A percentile compares a stretch with the other conserved stretches of the same genome.
These are phyloP conservation scores for Thera britannica DNA, from an alignment of 2,888 invertebrate species.

Conservation along the genomic window DNA sequence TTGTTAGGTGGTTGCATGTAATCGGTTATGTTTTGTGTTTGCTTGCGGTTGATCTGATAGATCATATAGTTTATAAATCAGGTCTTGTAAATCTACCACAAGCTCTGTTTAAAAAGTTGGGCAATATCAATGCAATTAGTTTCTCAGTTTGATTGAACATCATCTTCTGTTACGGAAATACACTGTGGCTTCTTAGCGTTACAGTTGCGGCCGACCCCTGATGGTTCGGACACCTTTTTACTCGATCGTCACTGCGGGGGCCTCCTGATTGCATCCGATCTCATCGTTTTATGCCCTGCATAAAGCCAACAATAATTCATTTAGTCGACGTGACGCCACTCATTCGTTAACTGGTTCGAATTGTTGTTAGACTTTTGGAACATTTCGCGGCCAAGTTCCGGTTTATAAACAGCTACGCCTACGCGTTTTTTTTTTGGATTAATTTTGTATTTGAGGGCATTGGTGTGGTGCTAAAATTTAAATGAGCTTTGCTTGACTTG, in stretches of 20 bases:
- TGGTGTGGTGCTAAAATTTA: background rate
- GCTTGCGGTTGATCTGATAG: no score
- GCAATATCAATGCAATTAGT: background rate
- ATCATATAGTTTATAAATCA: no score
- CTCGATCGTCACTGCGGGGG: slow-evolving; percentile 78
- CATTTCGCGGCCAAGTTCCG: slow-evolving; percentile 50
- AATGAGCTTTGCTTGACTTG: slow-evolving; percentile 1
- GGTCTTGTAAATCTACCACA: no score
- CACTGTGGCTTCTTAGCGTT: slow-evolving; percentile 47
- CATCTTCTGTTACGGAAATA: slow-evolving; percentile 3
- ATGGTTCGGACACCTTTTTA: slow-evolving; percentile 79
- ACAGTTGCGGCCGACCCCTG: slow-evolving; percentile 72
- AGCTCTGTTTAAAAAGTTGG: background rate
- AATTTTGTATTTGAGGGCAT: background rate
- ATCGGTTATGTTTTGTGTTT: no score
- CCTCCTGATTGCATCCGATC: slow-evolving; percentile 83
- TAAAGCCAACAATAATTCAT: slow-evolving; percentile 85
- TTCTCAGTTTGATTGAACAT: background rate
- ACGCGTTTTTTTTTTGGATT: slow-evolving; percentile 22
- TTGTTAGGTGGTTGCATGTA: no score
- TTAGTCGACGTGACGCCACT: slow-evolving; percentile 84
- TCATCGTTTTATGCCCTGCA: slow-evolving; percentile 83
- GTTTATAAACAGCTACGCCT: slow-evolving; percentile 40
- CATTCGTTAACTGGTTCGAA: slow-evolving; percentile 79
- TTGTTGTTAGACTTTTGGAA: slow-evolving; percentile 62